These are phyloP conservation scores for Plagodis pulveraria DNA, from an alignment of 2,888 invertebrate species.

Conservation along the genomic window DNA sequence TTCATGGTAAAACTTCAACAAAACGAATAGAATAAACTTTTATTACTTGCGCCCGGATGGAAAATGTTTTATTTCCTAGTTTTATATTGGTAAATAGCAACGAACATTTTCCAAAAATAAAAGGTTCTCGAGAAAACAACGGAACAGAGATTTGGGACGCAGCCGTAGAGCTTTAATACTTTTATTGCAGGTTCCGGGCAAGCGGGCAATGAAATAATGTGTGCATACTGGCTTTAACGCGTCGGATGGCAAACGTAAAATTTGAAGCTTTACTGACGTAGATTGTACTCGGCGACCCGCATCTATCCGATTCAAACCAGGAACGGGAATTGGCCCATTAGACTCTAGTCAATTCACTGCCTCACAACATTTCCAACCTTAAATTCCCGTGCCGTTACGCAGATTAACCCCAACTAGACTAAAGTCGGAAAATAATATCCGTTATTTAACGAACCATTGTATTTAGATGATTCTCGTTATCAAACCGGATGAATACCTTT, in stretches of 20 bases:
- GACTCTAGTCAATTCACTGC: slow-evolving; percentile 34
- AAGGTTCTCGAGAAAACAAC: slow-evolving; percentile 25
- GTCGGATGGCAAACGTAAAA: slow-evolving; percentile 26
- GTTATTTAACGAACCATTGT: slow-evolving; percentile 32
- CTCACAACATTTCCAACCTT: slow-evolving; percentile 34
- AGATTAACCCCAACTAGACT: slow-evolving; percentile 38
- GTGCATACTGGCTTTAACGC: slow-evolving; percentile 28
- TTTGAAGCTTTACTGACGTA: slow-evolving; percentile 29
- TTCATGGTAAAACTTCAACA: slow-evolving; percentile 19
- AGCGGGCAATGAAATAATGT: slow-evolving; percentile 30
- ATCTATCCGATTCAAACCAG: slow-evolving; percentile 20
- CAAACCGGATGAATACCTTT: slow-evolving; percentile 11
- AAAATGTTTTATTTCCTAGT: slow-evolving; percentile 34
- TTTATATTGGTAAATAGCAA: slow-evolving; percentile 37
- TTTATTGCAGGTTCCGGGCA: slow-evolving; percentile 29
- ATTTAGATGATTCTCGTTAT: slow-evolving; percentile 24
- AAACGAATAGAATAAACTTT: slow-evolving; percentile 34
- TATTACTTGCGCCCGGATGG: slow-evolving; percentile 35
- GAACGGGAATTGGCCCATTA: slow-evolving; percentile 25
- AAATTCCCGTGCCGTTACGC: slow-evolving; percentile 37
- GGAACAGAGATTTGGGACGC: slow-evolving; percentile 28
- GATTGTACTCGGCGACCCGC: slow-evolving; percentile 37
- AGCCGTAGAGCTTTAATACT: slow-evolving; percentile 30
- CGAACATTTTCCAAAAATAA: slow-evolving; percentile 37
- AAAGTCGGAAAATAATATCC: slow-evolving; percentile 39